Conservation (phyloP, 2,113 vertebrate genomes). For the Brachypodius melanocephalos region DNA sequence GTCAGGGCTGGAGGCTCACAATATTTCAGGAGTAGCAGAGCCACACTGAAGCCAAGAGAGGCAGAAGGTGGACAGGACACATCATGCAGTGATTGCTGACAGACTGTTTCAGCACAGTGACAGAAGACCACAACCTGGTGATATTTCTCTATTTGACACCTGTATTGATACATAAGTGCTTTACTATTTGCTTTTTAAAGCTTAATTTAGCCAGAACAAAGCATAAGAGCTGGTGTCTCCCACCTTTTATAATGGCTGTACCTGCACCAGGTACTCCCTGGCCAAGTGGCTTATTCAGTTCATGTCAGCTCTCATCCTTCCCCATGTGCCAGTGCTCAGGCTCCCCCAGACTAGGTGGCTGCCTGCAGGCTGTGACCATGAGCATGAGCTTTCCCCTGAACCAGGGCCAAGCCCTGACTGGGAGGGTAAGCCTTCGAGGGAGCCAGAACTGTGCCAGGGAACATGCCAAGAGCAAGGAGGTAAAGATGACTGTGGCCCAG, state of each 20-base stretch:
- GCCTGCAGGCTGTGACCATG: neutral
- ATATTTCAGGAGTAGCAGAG: neutral
- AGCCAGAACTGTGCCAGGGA: neutral
- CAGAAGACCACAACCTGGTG: neutral
- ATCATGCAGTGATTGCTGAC: neutral
- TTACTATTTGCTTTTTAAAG: neutral
- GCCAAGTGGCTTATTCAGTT: neutral
- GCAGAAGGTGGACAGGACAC: neutral
- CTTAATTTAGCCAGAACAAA: neutral
- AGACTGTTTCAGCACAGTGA: neutral
- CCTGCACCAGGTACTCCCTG: fast-evolving
- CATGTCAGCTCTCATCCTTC: neutral
- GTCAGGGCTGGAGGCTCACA: neutral
- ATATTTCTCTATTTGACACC: neutral
- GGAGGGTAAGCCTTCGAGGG: neutral
- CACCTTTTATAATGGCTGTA: no score
- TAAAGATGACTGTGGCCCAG: neutral
- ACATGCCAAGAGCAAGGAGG: neutral
- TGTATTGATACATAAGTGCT: fast-evolving
- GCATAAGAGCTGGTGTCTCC: neutral
- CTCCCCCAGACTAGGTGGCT: neutral
- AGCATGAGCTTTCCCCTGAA: neutral
- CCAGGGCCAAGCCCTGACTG: neutral
- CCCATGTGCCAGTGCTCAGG: fast-evolving
- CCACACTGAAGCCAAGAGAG: neutral